phyloP scores from a whole-genome alignment of 2,113 vertebrate species.

The Phylloscopus trochilus region DNA sequence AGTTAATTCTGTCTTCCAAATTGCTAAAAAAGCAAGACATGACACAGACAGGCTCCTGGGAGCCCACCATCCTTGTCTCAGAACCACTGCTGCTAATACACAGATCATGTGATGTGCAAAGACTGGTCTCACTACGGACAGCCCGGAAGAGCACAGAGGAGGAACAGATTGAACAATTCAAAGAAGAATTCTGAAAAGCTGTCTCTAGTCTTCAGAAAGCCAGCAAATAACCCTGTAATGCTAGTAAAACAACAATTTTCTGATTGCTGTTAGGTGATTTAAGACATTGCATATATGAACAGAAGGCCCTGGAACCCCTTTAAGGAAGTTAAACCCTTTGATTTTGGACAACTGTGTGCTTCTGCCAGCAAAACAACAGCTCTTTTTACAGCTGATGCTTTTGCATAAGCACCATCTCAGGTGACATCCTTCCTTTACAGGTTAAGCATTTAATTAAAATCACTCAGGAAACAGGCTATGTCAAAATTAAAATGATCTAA shows the following conservation, averaged over 20 bases:
- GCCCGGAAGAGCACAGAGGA: neutral
- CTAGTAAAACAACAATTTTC: neutral
- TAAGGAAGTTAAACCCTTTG: neutral
- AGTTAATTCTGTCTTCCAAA: neutral
- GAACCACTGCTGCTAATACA: neutral
- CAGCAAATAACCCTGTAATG: neutral
- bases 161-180: neutral
- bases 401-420: neutral
- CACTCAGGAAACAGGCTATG: neutral
- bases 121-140: neutral
- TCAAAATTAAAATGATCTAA: neutral
- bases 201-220: neutral
- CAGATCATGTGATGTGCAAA: accelerated
- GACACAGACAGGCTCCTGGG: neutral
- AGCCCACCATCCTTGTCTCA: neutral
- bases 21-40: accelerated
- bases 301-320: neutral
- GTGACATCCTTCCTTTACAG: neutral
- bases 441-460: neutral
- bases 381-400: neutral
- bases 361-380: neutral
- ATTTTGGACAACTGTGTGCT: neutral
- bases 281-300: neutral
- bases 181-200: neutral
- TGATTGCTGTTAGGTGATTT: neutral